These are phyloP conservation scores for Phortica okadai DNA, from an alignment of 2,888 invertebrate species.

Conservation along the genomic window DNA sequence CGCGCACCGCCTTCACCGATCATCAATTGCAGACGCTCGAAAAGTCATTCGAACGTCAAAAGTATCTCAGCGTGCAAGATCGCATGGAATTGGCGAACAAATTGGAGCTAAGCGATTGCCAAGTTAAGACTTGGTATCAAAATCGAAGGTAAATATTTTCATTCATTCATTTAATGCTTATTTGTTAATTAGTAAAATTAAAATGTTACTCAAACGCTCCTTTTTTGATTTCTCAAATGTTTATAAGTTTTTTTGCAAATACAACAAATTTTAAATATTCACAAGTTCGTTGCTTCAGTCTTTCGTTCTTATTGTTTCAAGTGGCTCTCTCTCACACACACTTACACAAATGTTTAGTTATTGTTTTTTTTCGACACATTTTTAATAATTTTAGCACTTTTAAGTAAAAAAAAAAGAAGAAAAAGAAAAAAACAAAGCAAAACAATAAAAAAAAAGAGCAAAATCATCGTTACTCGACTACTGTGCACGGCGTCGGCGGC, in stretches of 20 bases:
- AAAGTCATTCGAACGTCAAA: constrained; percentile 97
- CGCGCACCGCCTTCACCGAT: constrained; percentile 98
- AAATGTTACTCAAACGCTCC: no score
- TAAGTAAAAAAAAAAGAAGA: background rate
- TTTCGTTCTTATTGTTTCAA: background rate
- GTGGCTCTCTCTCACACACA: background rate
- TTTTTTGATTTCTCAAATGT: no score
- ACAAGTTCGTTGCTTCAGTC: background rate
- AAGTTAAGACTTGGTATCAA: constrained; percentile 99
- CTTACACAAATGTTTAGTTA: no score
- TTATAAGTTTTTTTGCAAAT: no score
- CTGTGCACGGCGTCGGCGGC: background rate
- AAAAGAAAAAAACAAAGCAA: background rate
- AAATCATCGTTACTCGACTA: background rate
- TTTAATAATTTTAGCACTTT: no score
- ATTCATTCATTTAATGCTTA: background rate
- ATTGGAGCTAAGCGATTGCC: constrained; percentile 97
- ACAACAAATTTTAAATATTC: no score
- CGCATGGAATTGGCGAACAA: constrained; percentile 98
- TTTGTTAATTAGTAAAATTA: background rate
- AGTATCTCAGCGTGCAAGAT: constrained; percentile 97
- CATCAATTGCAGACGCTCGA: constrained; percentile 97
- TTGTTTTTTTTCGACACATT: no score
- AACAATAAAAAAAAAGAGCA: background rate
- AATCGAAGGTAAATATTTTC: constrained; percentile 89